Evolutionary conservation across 2,888 invertebrate genomes (phyloP), one percentile per base, ranked within the genome.

Genomic region (Phortica magna): DNA sequence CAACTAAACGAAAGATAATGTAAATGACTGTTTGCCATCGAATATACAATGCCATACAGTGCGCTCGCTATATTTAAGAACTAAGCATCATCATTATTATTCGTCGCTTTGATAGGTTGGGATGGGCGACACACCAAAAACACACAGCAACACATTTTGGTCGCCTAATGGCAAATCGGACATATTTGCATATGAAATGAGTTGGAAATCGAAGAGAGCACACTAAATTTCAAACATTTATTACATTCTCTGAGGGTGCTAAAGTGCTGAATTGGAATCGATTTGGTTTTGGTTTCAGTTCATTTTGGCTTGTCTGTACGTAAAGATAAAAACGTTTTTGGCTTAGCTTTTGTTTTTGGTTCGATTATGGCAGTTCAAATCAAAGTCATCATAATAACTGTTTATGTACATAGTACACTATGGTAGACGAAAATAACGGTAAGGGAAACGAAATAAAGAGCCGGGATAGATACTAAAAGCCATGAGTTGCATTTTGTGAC

Each of bases 151-250:
- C 48, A 48, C 48, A 48, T 12, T 48, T 48, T 48, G 48, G 14
- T 14, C 48, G 48, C 48, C 80, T 88, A 86, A 88, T 88, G 85
- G 84, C 87, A 88, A 85, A 88, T 85, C 85, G 85, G 88, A 88
- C 88, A 85, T 88, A 85, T 88, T 85, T 88, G 85, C 88, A 88
- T 85, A 88, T 88, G 87, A 87, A 88, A 85, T 85, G 88, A 84
- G 85, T 80, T 81, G 80, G 85, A 83, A 85, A 88, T 87, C 88
- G 85, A 88, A 39, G 80, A 31, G 31, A 31, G 31, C 31, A 68
- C 80, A 80, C 78, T 73, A 55, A 73, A 74, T 31, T 31, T 31
- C 31, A 31, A 31, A 31, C 31, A 31, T 31, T 31, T 31, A 31
- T 31, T 31, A 31, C 31, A 31, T 31, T 31, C 31, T 2, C 31